These are phyloP conservation scores for Samia ricini DNA, from an alignment of 1,140 invertebrate genomes.

Conservation along the genomic window DNA sequence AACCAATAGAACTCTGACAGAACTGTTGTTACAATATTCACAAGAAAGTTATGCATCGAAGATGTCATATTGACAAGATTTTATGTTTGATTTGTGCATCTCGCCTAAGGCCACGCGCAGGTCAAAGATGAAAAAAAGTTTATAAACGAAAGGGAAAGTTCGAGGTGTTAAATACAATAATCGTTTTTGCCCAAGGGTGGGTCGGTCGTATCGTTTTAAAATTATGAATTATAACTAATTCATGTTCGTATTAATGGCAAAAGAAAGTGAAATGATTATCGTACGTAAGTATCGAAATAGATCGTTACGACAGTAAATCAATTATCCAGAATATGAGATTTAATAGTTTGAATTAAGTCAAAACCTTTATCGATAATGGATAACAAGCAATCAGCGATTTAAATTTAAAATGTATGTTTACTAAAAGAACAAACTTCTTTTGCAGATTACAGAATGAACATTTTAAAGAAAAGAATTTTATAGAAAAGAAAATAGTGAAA, in stretches of 20 bases:
- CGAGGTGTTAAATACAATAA: constrained; percentile 1
- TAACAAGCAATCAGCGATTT: too few relatives aligned
- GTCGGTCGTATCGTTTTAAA: neutral
- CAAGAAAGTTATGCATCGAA: neutral
- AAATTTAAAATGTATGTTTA: too few relatives aligned
- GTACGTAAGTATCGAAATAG: neutral
- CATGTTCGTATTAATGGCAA: neutral
- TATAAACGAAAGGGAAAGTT: neutral
- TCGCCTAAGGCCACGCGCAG: neutral
- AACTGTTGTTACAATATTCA: neutral
- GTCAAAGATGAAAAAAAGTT: constrained; percentile 1
- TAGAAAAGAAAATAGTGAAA: too few relatives aligned
- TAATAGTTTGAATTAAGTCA: too few relatives aligned
- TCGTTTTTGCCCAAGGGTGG: constrained; percentile 8
- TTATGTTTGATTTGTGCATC: neutral
- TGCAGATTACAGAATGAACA: too few relatives aligned
- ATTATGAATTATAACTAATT: neutral
- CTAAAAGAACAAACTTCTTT: too few relatives aligned
- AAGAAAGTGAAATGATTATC: neutral
- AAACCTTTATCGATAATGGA: too few relatives aligned
- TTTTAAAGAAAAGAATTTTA: too few relatives aligned
- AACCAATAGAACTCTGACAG: neutral
- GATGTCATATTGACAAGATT: neutral
- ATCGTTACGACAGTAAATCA: neutral
- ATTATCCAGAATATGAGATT: too few relatives aligned